Evolutionary conservation across 2,797 vertebrate genomes (phyloP), one percentile per base, ranked within the genome.

Genomic region (Coregonus suidteri): DNA sequence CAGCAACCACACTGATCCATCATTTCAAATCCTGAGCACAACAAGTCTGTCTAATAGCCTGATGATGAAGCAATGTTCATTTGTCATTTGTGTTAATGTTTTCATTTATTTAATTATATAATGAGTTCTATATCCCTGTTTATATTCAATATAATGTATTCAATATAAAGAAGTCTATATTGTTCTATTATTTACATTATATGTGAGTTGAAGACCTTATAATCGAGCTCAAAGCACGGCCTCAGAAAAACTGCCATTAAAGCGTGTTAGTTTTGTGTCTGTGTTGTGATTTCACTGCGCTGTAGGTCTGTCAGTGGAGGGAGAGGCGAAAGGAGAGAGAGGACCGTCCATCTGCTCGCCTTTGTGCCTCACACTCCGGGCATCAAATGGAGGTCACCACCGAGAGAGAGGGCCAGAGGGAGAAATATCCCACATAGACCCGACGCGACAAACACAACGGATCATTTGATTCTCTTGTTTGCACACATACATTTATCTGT

Each of bases 401-500:
- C 6, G 20, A 65, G 65, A 82, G 77, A 86, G 83, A 87, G 91
- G 91, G 59, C 68, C 53, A 66, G 75, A 54, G 47, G 65, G 70
- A 75, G 77, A 81, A 79, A 84, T 93, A 92, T 94, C 94, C 92
- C 92, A 94, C 91, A 88, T 92, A 91, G 91, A 92, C 90, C 89
- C 90, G 89, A 89, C 88, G 91, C 88, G 62, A 54, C 86, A 92
- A 93, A 93, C 91, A 92, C 92, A 92, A 93, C 91, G 84, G 92
- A 86, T 64, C 93, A 95, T 96, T 97, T 96, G 93, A 96, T 95
- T 95, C 93, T 93, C 95, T 93, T 96, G 96, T 96, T 96, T 96
- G 96, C 95, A 97, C 95, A 96, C 95, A 96, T 94, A 94, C 95
- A 95, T 96, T 96, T 94, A 94, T 94, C 93, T 95, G 93, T 93